Evolutionary conservation across 35 echinoderm and acorn worm genomes (phyloP).

Genomic region (Ptychodera flava): DNA sequence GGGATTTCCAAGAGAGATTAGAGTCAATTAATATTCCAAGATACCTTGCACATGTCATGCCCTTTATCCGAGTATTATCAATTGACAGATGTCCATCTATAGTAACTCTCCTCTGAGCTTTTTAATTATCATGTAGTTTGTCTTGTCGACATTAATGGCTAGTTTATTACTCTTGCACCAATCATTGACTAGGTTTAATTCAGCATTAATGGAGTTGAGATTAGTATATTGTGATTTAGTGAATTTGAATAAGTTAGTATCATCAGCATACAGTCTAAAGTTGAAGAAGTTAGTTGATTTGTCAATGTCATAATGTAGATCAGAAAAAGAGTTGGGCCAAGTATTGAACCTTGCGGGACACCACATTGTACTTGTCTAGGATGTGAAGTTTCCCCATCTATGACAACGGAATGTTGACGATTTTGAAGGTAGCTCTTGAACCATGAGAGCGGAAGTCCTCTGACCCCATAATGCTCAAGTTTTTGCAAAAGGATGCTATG

Average conservation of each 20-base stretch:
- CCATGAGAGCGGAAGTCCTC: slow-evolving; percentile 2
- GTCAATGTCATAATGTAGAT: slow-evolving; percentile 13
- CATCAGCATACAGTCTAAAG: not conserved
- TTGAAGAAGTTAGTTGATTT: slow-evolving; percentile 2
- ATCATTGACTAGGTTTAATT: not conserved
- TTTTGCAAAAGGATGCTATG: slow-evolving; percentile 29
- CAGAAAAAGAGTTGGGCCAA: slow-evolving; percentile 24
- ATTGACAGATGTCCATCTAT: slow-evolving; percentile 1
- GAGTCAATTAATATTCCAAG: not conserved
- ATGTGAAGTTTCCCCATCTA: not conserved
- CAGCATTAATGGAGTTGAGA: not conserved
- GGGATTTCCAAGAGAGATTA: not conserved
- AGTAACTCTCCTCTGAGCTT: not conserved
- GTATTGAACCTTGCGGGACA: slow-evolving; percentile 7
- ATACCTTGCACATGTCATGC: not conserved
- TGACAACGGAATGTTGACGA: slow-evolving; percentile 22
- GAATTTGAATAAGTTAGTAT: slow-evolving; percentile 2
- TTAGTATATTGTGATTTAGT: not conserved
- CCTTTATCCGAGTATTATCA: not conserved
- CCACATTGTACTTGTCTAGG: not conserved
- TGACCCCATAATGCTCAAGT: slow-evolving; percentile 1
- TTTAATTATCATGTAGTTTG: not conserved
- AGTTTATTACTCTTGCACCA: not conserved
- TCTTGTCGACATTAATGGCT: not conserved
- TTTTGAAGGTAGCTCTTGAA: slow-evolving; percentile 10